Percentiles rank a stretch among this genome's conserved stretches.
Conservation (phyloP, 2,113 vertebrate genomes). For the Calyptomena viridis region DNA sequence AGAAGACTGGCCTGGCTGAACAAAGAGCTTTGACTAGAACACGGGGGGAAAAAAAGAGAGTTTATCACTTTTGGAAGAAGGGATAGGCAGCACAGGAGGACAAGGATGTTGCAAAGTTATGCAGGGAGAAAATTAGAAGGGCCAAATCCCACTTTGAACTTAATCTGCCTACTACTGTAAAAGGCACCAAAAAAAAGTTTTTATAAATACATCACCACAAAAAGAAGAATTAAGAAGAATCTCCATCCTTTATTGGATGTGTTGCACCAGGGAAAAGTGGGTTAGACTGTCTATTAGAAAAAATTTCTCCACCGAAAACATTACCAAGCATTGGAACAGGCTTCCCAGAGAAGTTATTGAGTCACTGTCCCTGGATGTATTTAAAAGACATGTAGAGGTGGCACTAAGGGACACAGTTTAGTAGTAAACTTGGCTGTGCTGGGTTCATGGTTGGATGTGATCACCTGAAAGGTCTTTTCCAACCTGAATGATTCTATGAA, state of each 20-base stretch:
- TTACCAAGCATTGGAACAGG: not conserved
- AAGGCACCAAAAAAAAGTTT: not conserved
- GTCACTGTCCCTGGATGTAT: not conserved
- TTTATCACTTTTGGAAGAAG: not conserved
- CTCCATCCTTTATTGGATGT: not conserved
- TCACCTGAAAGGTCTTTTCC: not conserved
- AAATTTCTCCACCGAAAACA: not conserved
- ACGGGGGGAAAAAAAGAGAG: not conserved
- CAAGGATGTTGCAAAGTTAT: fast-evolving
- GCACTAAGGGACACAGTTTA: not conserved
- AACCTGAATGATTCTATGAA: not conserved
- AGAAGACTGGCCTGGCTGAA: not conserved
- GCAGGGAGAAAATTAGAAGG: not conserved
- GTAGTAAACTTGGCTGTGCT: not conserved
- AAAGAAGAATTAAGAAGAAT: not conserved
- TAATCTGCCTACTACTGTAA: not conserved
- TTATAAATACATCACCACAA: not conserved
- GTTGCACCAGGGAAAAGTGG: not conserved
- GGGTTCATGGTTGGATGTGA: not conserved
- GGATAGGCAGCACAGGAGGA: not conserved
- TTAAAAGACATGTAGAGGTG: fast-evolving
- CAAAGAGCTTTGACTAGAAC: not conserved
- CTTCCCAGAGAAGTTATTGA: not conserved
- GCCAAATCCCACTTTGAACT: not conserved
- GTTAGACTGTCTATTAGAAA: not conserved